Conservation (phyloP, 2,797 vertebrate species). For the Pantherophis vulpinus region DNA sequence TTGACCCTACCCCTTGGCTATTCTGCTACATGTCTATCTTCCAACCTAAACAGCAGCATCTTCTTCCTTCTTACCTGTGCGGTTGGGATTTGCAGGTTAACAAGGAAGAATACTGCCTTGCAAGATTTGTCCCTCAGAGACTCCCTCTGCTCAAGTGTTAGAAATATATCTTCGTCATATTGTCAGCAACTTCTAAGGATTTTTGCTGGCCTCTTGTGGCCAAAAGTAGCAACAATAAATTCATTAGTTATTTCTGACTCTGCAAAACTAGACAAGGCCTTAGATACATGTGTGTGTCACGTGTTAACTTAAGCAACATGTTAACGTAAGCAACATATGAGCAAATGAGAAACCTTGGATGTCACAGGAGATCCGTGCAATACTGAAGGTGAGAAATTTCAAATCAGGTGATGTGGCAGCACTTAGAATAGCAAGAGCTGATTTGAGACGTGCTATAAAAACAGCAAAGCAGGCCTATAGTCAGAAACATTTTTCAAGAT, state of each 20-base stretch:
- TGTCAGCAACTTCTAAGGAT: neutral
- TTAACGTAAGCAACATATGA: too few species aligned
- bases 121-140: neutral
- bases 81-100: neutral
- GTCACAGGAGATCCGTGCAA: too few species aligned
- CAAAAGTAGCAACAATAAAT: neutral
- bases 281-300: neutral
- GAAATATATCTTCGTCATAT: neutral
- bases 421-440: too few species aligned
- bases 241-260: neutral
- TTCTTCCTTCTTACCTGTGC: neutral
- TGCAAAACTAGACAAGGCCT: neutral
- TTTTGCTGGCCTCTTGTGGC: conserved; percentile 13
- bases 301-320: neutral
- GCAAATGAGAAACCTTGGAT: too few species aligned
- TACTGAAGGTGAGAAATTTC: too few species aligned
- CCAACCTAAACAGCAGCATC: neutral
- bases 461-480: too few species aligned
- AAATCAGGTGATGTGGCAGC: too few species aligned
- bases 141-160: neutral
- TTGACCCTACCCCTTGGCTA: neutral
- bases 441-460: too few species aligned
- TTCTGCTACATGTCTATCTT: neutral
- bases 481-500: too few species aligned
- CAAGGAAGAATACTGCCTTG: neutral